Conservation (phyloP, 2,797 vertebrate species). For the Sylvia borin region DNA sequence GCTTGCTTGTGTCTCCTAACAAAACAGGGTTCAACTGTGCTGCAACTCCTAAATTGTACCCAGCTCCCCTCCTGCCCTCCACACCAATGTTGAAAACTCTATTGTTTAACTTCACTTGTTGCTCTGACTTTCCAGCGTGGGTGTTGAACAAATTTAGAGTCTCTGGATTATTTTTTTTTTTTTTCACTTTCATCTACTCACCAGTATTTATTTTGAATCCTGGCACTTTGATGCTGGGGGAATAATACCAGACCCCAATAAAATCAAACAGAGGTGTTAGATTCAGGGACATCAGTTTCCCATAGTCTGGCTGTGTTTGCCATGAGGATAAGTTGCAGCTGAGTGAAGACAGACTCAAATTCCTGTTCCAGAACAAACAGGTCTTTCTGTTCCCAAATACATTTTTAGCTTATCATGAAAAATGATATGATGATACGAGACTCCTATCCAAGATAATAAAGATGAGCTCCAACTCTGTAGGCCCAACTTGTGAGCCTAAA, state of each 20-base stretch:
- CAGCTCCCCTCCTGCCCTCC: neutral
- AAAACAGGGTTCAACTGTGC: neutral
- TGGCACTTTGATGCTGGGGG: neutral
- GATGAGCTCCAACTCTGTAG: neutral
- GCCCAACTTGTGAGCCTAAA: neutral
- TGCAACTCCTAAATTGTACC: neutral
- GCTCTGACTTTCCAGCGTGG: neutral
- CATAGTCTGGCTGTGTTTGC: neutral
- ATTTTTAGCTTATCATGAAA: neutral
- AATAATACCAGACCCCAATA: neutral
- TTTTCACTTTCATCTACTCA: neutral
- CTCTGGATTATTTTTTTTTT: conserved; percentile 7
- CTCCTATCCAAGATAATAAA: neutral
- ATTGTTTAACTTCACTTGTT: neutral
- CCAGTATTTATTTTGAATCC: neutral
- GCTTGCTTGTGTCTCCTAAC: neutral
- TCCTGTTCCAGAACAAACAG: neutral
- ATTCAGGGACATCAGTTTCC: neutral
- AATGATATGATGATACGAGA: neutral
- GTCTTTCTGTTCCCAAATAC: neutral
- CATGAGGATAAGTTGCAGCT: neutral
- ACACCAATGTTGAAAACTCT: neutral
- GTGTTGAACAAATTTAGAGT: neutral
- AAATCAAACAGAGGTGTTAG: neutral
- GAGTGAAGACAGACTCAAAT: neutral